These are phyloP conservation scores for Drosophila aldrichi DNA, from an alignment of 2,888 invertebrate species.

Conservation along the genomic window DNA sequence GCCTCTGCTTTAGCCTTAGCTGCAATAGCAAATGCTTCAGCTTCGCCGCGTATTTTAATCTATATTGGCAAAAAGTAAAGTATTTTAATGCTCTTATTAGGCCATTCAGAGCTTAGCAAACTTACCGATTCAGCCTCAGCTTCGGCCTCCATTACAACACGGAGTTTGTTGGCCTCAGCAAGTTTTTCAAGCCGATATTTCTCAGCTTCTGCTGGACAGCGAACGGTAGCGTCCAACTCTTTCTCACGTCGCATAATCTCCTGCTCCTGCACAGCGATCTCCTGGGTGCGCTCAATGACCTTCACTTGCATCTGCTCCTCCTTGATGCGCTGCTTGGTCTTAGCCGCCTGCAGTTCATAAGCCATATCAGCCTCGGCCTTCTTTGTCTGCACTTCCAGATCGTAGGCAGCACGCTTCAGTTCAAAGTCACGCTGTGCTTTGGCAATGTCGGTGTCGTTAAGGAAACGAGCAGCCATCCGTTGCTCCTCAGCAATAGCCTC, in stretches of 20 bases:
- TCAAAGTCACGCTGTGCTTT: slow-evolving; percentile 98
- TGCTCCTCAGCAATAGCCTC: slow-evolving; percentile 99
- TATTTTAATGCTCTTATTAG: no score
- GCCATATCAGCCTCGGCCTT: slow-evolving; percentile 96
- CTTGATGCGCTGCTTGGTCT: slow-evolving; percentile 97
- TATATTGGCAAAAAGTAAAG: slow-evolving; percentile 37
- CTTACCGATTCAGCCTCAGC: slow-evolving; percentile 95
- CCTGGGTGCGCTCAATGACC: slow-evolving; percentile 95
- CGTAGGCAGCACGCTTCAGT: slow-evolving; percentile 98
- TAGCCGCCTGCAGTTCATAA: slow-evolving; percentile 96
- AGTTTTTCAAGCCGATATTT: slow-evolving; percentile 95
- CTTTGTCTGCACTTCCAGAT: slow-evolving; percentile 97
- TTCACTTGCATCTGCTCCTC: slow-evolving; percentile 99
- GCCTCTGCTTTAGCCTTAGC: slow-evolving; percentile 98
- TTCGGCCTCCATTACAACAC: slow-evolving; percentile 96
- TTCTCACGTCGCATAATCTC: slow-evolving; percentile 96
- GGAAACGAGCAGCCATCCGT: slow-evolving; percentile 96
- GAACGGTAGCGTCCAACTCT: slow-evolving; percentile 96
- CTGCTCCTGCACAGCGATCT: slow-evolving; percentile 97
- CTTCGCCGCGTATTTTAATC: slow-evolving; percentile 93
- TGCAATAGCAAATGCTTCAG: slow-evolving; percentile 96
- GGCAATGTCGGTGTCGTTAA: slow-evolving; percentile 98
- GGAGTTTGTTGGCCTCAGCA: slow-evolving; percentile 95
- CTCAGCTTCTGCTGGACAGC: slow-evolving; percentile 98
- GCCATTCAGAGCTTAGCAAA: slow-evolving; percentile 11